Evolutionary conservation across 2,888 invertebrate species (phyloP).

Genomic region (Chalcosyrphus nemorum): DNA sequence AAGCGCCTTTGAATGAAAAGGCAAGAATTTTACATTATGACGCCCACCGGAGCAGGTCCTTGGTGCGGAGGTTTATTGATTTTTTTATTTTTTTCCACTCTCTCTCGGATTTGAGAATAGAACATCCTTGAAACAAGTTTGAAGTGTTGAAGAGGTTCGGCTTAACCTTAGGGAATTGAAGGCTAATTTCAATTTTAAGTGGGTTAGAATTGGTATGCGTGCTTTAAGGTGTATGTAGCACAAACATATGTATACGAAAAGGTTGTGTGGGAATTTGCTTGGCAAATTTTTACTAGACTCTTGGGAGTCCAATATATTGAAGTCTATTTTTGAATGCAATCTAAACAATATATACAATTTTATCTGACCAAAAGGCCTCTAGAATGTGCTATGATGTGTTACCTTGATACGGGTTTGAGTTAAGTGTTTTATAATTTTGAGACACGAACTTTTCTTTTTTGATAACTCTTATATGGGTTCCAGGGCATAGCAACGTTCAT

Average conservation of each 20-base stretch:
- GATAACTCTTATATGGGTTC: no score
- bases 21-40: conserved; percentile 35
- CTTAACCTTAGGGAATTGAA: conserved; percentile 49
- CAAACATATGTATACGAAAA: background rate
- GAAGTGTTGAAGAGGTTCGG: background rate
- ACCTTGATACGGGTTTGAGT: no score
- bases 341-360: no score
- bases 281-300: background rate
- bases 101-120: background rate
- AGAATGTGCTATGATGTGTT: no score
- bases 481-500: no score
- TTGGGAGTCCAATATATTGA: background rate
- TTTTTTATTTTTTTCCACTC: background rate
- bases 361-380: no score
- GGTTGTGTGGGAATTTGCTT: background rate
- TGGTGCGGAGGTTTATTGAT: conserved; percentile 52
- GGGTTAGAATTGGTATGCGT: background rate
- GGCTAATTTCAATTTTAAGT: conserved; percentile 51
- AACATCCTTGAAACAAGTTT: background rate
- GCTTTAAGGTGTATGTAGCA: background rate
- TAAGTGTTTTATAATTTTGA: no score
- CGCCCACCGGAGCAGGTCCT: conserved; percentile 40
- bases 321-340: background rate
- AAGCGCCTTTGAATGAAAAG: conserved; percentile 33
- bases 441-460: no score